phyloP scores from a whole-genome alignment of 23 tunicate genomes.

The Styela clava region DNA sequence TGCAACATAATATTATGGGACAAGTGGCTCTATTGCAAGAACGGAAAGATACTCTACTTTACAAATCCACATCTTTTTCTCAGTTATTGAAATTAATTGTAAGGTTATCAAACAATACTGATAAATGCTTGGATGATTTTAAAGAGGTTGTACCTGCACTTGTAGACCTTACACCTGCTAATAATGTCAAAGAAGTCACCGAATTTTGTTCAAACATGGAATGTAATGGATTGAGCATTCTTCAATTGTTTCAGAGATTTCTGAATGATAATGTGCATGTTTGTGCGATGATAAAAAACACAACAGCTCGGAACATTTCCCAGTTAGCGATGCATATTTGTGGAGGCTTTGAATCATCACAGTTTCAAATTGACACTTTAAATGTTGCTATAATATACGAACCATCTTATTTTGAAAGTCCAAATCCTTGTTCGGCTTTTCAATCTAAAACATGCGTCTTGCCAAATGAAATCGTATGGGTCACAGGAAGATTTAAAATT shows the following conservation, averaged over 20 bases:
- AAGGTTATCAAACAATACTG: too few species aligned
- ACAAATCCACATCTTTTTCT: too few species aligned
- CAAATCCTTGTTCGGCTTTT: neutral
- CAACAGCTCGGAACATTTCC: neutral
- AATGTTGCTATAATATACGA: neutral
- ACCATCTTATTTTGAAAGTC: neutral
- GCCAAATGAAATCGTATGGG: neutral
- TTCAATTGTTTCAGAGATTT: neutral
- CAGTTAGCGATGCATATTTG: neutral
- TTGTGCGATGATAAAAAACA: neutral
- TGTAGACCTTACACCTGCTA: too few species aligned
- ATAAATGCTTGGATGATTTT: too few species aligned
- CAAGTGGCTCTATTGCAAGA: too few species aligned
- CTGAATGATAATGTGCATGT: neutral
- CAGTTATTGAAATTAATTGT: too few species aligned
- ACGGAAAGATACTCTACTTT: too few species aligned
- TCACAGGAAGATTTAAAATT: neutral
- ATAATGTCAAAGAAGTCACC: too few species aligned
- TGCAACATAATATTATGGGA: neutral
- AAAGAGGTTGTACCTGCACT: too few species aligned
- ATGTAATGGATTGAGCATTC: too few species aligned
- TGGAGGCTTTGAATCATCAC: neutral
- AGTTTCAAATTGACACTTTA: neutral
- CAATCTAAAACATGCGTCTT: neutral
- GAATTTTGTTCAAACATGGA: too few species aligned